Base-by-base conservation (phyloP, 2,113 vertebrate species). In the Lepidothrix coronata region DNA sequence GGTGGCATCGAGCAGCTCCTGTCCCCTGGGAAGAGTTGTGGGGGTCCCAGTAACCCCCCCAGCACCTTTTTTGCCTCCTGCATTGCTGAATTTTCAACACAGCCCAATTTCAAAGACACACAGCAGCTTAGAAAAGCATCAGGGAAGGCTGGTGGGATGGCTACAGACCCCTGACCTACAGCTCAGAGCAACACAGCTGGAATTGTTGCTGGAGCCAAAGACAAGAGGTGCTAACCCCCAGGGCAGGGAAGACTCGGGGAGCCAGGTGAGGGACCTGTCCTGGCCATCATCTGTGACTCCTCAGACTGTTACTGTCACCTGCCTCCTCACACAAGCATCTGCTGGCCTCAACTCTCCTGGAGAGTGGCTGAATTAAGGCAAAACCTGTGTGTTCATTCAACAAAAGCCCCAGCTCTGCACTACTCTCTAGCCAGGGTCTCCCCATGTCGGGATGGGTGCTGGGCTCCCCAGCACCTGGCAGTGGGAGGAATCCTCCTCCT, bases 151-250 rank as follows among this genome's bases (percentile, higher is more conserved):
- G 10, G 7, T 1, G 25, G 57, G 75, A 27, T 0, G 5, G 70
- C 33, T 44, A 1, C 1, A 8, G 61, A 8, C 14, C 31, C 35
- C 51, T 0, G 5, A 14, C 10, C 44, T 9, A 3, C 2, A 1
- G 88, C 2, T 10, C 1, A 0, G 68, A 35, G 58, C 10, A 3
- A 4, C 13, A 16, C 58, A 5, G 8, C 57, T 25, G 72, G 59
- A 62, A 44, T 8, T 41, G 66, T 70, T 28, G 27, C 88, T 57
- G 2, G 0, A 65, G 43, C 48, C 35, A n/a, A 46, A 62, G 28
- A 37, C 1, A 11, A 12, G 48, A 8, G 24, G 6, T 15, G 24
- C 0, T 25, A 31, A 39, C 44, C 41, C 14, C 6, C 14, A 6
- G 77, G 59, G 28, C 46, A n/a, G 46, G 59, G 63, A 15, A 55